Percentiles rank a stretch among this genome's conserved stretches.
These are phyloP conservation scores for Operophtera brumata DNA, from an alignment of 2,888 invertebrate species.

Conservation along the genomic window DNA sequence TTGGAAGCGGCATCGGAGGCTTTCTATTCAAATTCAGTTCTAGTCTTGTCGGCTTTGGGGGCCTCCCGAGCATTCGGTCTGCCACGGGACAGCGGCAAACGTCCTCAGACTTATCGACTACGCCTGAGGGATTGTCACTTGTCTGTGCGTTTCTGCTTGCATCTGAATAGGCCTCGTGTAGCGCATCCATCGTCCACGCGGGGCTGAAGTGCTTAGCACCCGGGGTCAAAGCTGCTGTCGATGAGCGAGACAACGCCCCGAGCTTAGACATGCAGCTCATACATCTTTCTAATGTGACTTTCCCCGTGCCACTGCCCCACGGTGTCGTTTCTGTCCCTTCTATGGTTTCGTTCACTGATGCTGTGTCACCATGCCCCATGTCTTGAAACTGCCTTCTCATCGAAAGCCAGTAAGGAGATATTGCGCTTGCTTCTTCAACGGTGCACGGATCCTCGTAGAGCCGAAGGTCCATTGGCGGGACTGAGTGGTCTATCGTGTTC, in stretches of 20 bases:
- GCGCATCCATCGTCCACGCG: slow-evolving; percentile 79
- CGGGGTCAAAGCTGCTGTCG: slow-evolving; percentile 79
- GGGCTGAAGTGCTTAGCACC: slow-evolving; percentile 77
- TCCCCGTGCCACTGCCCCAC: slow-evolving; percentile 65
- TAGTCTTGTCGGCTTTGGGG: slow-evolving; percentile 77
- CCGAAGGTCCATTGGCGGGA: slow-evolving; percentile 60
- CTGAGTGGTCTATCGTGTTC: slow-evolving; percentile 69
- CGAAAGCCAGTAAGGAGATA: slow-evolving; percentile 84
- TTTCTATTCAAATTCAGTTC: slow-evolving; percentile 58
- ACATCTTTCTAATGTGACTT: slow-evolving; percentile 80
- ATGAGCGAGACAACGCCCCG: slow-evolving; percentile 86
- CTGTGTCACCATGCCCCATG: slow-evolving; percentile 63
- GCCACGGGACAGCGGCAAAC: slow-evolving; percentile 46
- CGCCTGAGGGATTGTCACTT: slow-evolving; percentile 30
- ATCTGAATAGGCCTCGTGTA: slow-evolving; percentile 45
- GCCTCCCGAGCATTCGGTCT: slow-evolving; percentile 79
- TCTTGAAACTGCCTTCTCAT: slow-evolving; percentile 77
- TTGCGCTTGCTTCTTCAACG: slow-evolving; percentile 67
- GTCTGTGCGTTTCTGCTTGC: slow-evolving; percentile 30
- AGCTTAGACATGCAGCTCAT: slow-evolving; percentile 90
- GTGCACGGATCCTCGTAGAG: slow-evolving; percentile 58
- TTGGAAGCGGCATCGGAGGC: slow-evolving; percentile 50
- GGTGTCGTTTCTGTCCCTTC: slow-evolving; percentile 50
- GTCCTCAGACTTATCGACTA: slow-evolving; percentile 47
- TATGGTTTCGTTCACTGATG: slow-evolving; percentile 54